phyloP scores from a whole-genome alignment of 2,797 vertebrate genomes.

The Hapalemur alaotrensis region DNA sequence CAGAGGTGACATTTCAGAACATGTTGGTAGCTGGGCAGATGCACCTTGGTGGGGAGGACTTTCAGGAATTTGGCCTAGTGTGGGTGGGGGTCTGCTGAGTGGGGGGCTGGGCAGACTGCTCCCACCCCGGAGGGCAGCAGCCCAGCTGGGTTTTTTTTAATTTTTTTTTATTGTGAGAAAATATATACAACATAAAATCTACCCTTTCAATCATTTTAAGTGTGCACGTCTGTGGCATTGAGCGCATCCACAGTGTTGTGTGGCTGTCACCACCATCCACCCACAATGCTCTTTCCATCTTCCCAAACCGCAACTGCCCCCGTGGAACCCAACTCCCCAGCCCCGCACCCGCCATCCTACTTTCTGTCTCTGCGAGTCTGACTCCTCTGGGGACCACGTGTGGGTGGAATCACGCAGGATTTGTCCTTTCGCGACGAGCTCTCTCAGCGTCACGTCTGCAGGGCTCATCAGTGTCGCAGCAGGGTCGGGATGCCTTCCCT shows the following conservation, averaged over 20 bases:
- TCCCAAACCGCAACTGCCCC: neutral
- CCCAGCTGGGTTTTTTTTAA: no score
- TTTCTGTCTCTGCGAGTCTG: neutral
- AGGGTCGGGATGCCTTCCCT: neutral
- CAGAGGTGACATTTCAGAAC: neutral
- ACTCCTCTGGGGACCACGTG: neutral
- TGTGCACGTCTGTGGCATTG: neutral
- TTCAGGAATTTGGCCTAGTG: neutral
- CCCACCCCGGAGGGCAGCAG: neutral
- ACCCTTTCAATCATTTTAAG: neutral
- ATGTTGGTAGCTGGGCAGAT: neutral
- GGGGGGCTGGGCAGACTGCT: neutral
- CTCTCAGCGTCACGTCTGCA: neutral
- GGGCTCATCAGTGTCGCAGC: neutral
- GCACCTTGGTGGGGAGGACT: neutral
- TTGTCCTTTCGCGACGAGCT: neutral
- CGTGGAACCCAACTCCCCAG: no score
- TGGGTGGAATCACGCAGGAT: neutral
- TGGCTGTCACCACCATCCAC: rapidly evolving
- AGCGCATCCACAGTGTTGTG: rapidly evolving
- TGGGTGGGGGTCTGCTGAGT: neutral
- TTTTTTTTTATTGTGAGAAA: neutral
- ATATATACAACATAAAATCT: rapidly evolving
- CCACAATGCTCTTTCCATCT: neutral
- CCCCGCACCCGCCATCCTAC: neutral